Conservation (phyloP, 2,113 vertebrate species). For the Pterophyllum scalare region DNA sequence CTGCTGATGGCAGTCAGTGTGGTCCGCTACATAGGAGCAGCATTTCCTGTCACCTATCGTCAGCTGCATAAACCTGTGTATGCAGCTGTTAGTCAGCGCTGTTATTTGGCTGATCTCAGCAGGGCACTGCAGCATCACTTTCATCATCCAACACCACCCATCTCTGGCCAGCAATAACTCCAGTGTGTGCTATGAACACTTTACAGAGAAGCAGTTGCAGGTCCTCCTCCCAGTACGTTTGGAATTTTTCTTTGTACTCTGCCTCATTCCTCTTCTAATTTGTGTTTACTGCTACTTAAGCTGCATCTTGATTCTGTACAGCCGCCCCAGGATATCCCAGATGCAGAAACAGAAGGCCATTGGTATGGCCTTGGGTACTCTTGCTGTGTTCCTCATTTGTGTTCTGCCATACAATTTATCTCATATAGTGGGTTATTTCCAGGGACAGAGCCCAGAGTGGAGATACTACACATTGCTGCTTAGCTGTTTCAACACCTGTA, state of each 20-base stretch:
- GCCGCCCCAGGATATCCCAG: constrained; percentile 53
- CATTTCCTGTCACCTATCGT: constrained; percentile 78
- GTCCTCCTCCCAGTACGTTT: constrained; percentile 78
- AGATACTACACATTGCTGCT: constrained; percentile 79
- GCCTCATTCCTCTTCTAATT: constrained; percentile 63
- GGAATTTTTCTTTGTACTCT: constrained; percentile 81
- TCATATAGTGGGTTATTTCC: constrained; percentile 79
- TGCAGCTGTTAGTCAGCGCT: constrained; percentile 1
- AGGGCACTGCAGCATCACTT: constrained; percentile 78
- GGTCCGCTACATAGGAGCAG: constrained; percentile 81
- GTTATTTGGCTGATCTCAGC: constrained; percentile 66
- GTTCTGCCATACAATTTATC: constrained; percentile 82
- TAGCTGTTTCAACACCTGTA: constrained; percentile 81
- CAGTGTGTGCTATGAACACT: constrained; percentile 78
- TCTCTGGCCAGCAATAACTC: neutral
- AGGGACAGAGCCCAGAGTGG: constrained; percentile 69
- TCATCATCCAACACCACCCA: constrained; percentile 65
- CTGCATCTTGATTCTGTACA: constrained; percentile 73
- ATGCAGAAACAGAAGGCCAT: constrained; percentile 76
- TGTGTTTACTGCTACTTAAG: constrained; percentile 74
- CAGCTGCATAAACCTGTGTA: constrained; percentile 55
- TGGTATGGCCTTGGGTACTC: constrained; percentile 78
- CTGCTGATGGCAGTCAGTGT: constrained; percentile 83
- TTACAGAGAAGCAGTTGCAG: constrained; percentile 67
- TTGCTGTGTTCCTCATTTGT: constrained; percentile 83